Conservation (phyloP, 2,888 invertebrate genomes). For the Ornithoptera priamus region DNA sequence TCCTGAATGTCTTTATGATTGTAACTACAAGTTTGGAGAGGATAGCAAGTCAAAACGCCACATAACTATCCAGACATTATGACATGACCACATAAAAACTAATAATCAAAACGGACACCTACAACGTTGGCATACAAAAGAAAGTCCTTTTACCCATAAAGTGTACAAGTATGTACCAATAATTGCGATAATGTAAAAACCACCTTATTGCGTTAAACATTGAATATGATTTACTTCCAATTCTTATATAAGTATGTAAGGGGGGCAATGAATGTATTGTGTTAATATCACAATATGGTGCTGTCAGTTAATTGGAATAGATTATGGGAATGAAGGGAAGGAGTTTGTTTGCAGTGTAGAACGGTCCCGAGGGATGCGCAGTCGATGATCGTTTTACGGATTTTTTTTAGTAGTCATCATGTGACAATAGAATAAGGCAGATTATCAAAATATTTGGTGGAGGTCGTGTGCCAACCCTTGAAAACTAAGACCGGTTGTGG, state of each 20-base stretch:
- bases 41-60: neutral
- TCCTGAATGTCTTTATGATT: no score
- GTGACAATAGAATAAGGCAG: slow-evolving; percentile 65
- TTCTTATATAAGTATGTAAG: slow-evolving; percentile 31
- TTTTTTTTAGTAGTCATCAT: slow-evolving; percentile 77
- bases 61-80: neutral
- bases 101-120: slow-evolving; percentile 29
- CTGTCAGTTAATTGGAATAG: slow-evolving; percentile 81
- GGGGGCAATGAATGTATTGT: slow-evolving; percentile 65
- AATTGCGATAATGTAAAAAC: neutral
- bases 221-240: slow-evolving; percentile 5
- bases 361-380: slow-evolving; percentile 64
- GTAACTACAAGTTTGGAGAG: neutral
- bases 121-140: slow-evolving; percentile 22
- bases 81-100: slow-evolving; percentile 24
- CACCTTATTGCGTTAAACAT: neutral
- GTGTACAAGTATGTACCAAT: slow-evolving; percentile 25
- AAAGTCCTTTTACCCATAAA: slow-evolving; percentile 28
- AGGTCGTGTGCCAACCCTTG: slow-evolving; percentile 62
- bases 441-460: slow-evolving; percentile 78
- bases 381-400: slow-evolving; percentile 56
- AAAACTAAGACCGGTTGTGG: slow-evolving; percentile 61
- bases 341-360: slow-evolving; percentile 54
- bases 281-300: slow-evolving; percentile 78
- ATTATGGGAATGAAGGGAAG: slow-evolving; percentile 78